A percentile compares a stretch with the other conserved stretches of the same genome.
These are phyloP conservation scores for Valencia hispanica DNA, from an alignment of 2,797 vertebrate species.

Conservation along the genomic window DNA sequence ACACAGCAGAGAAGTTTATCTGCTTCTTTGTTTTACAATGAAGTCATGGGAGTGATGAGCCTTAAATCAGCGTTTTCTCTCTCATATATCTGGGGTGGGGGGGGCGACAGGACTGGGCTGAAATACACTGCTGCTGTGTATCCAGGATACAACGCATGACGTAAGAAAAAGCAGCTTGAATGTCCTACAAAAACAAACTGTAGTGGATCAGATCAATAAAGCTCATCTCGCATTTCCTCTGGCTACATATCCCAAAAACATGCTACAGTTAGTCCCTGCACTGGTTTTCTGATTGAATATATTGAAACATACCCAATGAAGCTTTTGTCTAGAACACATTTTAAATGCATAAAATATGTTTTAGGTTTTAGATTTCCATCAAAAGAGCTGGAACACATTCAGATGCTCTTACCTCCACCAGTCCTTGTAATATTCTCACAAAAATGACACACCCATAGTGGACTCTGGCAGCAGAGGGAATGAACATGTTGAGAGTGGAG, in stretches of 20 bases:
- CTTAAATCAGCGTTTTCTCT: slow-evolving; percentile 22
- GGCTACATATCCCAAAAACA: slow-evolving; percentile 11
- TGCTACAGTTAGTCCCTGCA: slow-evolving; percentile 21
- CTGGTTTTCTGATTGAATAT: background rate
- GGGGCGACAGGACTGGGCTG: no score
- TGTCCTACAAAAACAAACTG: slow-evolving; percentile 46
- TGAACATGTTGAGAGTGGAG: slow-evolving; percentile 95
- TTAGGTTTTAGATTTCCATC: background rate
- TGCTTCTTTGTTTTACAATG: slow-evolving; percentile 31
- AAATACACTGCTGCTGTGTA: slow-evolving; percentile 31
- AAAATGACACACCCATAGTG: slow-evolving; percentile 97
- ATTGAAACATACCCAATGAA: background rate
- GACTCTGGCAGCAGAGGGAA: slow-evolving; percentile 91
- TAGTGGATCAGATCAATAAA: slow-evolving; percentile 62
- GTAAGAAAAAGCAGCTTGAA: slow-evolving; percentile 13
- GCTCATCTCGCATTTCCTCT: slow-evolving; percentile 50
- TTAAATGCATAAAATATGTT: background rate
- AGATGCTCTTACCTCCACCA: slow-evolving; percentile 89
- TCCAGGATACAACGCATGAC: slow-evolving; percentile 34
- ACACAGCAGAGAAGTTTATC: background rate
- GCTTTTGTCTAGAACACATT: background rate
- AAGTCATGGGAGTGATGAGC: slow-evolving; percentile 6
- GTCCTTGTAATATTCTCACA: slow-evolving; percentile 94
- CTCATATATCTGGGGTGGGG: slow-evolving; percentile 18
- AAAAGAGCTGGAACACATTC: background rate